Percentiles rank a stretch among this genome's conserved stretches.
Evolutionary conservation across 2,797 vertebrate species (phyloP).

Genomic region (Alosa sapidissima): DNA sequence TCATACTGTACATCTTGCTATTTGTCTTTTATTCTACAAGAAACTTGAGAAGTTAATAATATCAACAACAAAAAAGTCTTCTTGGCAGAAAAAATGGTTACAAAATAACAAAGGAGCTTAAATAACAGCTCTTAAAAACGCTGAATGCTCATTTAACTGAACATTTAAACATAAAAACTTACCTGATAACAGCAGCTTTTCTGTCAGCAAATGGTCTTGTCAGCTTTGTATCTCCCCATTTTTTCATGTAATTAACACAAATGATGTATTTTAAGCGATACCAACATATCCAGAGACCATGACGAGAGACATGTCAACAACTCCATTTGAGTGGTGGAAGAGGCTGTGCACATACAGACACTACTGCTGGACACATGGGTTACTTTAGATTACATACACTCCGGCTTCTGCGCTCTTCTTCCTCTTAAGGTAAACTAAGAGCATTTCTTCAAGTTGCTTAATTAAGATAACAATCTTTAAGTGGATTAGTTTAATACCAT

Average conservation of each 20-base stretch:
- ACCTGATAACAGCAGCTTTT: neutral
- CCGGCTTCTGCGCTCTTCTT: constrained; percentile 46
- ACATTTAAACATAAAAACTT: neutral
- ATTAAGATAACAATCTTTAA: constrained; percentile 60
- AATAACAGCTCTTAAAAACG: neutral
- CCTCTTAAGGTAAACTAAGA: constrained; percentile 46
- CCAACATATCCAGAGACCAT: neutral
- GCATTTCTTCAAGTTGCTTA: constrained; percentile 45
- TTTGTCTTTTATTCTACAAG: neutral
- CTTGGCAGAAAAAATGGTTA: neutral
- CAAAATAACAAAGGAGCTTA: neutral
- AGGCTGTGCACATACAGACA: neutral
- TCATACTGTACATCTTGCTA: neutral
- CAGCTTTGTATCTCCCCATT: neutral
- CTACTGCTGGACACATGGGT: neutral
- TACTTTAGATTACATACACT: neutral
- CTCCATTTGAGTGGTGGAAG: neutral
- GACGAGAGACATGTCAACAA: neutral
- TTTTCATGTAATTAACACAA: neutral
- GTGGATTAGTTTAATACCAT: constrained; percentile 78
- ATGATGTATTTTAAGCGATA: neutral
- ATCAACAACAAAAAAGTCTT: neutral
- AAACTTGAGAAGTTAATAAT: neutral
- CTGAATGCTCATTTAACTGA: neutral
- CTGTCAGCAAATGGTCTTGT: neutral